Base-by-base conservation (phyloP, 2,113 vertebrate species). In the Ictalurus furcatus region DNA sequence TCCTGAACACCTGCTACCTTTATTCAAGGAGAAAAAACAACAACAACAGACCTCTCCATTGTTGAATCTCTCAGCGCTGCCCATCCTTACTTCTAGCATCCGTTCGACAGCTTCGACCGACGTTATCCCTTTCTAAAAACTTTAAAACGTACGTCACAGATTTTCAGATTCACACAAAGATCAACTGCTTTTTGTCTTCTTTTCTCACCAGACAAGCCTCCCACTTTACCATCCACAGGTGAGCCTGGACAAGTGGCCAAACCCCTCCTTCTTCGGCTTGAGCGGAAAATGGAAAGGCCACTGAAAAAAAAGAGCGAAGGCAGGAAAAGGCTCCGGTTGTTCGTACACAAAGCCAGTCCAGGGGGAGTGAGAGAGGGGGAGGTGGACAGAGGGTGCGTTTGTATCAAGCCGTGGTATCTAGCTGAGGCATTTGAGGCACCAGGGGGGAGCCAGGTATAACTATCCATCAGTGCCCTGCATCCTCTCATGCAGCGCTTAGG, bases 391-490 rank as follows among this genome's bases (percentile, higher is more conserved):
- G 91, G 87, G 82, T 83, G 84, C 88, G 73, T 91, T 92, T 91
- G 89, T 91, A 84, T 84, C 58, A 63, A 86, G 87, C 82, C 52
- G 37, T 83, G 90, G 89, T 90, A 90, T 91, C 91, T 93, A 79
- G 82, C 91, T 83, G 85, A 90, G 91, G 90, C 90, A 91, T 92
- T 91, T 92, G 90, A 91, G 89, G 91, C 88, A 86, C 84, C 34
- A 63, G 84, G 91, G 89, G 91, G 87, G 95, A 91, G 95, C 93
- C 96, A 97, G 96, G 96, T 97, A 96, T 95, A 96, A 89, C 88
- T 95, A 96, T 92, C 91, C 91, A 79, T 92, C 91, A 90, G 87
- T 89, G 87, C 92, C 89, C 90, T 83, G 88, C 63, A 89, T 87
- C 94, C 95, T 93, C 93, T 91, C 90, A 82, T 90, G 94, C 95